phyloP scores from a whole-genome alignment of 2,888 invertebrate genomes.

The Caenorhabditis panamensis region DNA sequence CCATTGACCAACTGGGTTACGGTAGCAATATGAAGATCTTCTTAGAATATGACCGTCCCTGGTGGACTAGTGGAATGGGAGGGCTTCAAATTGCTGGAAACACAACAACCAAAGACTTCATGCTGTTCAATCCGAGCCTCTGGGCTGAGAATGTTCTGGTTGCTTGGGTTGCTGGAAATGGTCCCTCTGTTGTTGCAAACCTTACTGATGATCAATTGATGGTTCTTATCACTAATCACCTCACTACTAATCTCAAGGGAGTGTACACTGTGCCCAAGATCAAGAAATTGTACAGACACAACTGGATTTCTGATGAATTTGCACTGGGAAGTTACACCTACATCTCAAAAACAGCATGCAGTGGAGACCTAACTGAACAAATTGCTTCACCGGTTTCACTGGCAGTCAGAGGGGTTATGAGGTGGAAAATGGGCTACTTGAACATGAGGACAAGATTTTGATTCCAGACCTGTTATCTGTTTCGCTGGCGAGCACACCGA shows the following conservation, averaged over 20 bases:
- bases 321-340: conserved; percentile 63
- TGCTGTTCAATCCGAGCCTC: conserved; percentile 65
- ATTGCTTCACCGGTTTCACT: too few relatives aligned
- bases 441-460: not conserved
- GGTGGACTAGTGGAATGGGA: conserved; percentile 66
- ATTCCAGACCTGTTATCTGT: conserved; percentile 52
- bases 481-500: conserved; percentile 68
- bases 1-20: conserved; percentile 69
- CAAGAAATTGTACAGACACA: conserved; percentile 42
- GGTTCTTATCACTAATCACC: conserved; percentile 7
- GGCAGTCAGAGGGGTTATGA: too few relatives aligned
- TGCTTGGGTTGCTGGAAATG: conserved; percentile 70
- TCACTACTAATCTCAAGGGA: conserved; percentile 2
- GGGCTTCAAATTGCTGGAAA: conserved; percentile 44
- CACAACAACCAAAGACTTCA: conserved; percentile 48
- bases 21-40: conserved; percentile 72
- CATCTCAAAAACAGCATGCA: conserved; percentile 41
- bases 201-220: conserved; percentile 25
- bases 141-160: conserved; percentile 66
- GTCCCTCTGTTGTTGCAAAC: conserved; percentile 18
- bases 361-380: conserved; percentile 18
- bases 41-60: conserved; percentile 70
- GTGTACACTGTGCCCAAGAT: conserved; percentile 16
- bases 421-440: conserved; percentile 18
- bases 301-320: conserved; percentile 58